A percentile compares a stretch with the other conserved stretches of the same genome.
These are phyloP conservation scores for Blera fallax DNA, from an alignment of 2,888 invertebrate genomes.

Conservation along the genomic window DNA sequence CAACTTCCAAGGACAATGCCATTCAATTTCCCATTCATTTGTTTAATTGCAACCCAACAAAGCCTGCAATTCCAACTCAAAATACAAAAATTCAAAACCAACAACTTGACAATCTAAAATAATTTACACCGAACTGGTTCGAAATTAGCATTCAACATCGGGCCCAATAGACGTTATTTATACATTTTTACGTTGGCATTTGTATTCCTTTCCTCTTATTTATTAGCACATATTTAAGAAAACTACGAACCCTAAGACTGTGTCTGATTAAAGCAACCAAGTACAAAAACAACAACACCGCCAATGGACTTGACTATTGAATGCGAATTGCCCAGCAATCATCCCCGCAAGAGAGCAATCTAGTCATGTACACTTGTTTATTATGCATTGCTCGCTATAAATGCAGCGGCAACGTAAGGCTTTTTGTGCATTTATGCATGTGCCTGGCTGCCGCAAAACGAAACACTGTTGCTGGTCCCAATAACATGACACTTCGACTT, in stretches of 20 bases:
- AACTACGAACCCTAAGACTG: constrained; percentile 14
- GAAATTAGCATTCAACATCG: constrained; percentile 52
- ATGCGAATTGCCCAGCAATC: constrained; percentile 35
- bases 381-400: constrained; percentile 46
- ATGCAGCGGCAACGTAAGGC: constrained; percentile 16
- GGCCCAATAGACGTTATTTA: constrained; percentile 31
- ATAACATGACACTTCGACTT: constrained; percentile 72
- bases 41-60: neutral
- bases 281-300: constrained; percentile 3
- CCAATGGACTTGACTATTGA: constrained; percentile 60
- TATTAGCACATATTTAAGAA: constrained; percentile 48
- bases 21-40: no score
- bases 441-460: constrained; percentile 21
- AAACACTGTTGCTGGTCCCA: constrained; percentile 34
- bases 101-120: neutral
- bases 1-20: no score
- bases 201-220: constrained; percentile 32
- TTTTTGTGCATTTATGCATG: constrained; percentile 56
- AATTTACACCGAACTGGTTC: constrained; percentile 41
- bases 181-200: constrained; percentile 34
- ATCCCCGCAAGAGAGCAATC: constrained; percentile 27
- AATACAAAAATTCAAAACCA: neutral
- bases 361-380: constrained; percentile 35
- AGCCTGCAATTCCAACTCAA: neutral
- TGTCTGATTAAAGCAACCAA: constrained; percentile 35